Conservation (phyloP, 92 coral and sea anemone genomes). For the Heteractis magnifica region DNA sequence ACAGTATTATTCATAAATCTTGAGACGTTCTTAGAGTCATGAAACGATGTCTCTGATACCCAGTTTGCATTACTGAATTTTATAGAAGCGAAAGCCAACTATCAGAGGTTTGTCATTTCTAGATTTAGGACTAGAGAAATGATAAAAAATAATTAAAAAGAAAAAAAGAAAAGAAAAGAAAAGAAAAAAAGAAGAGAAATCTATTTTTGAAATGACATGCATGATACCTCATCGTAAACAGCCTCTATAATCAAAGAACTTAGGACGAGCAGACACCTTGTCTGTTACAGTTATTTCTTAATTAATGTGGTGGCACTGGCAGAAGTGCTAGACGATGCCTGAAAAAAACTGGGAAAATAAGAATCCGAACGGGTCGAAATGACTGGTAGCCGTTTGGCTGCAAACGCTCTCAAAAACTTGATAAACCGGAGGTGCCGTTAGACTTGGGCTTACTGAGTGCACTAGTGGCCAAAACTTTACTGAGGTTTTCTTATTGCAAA, state of each 20-base stretch:
- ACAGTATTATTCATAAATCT: neutral
- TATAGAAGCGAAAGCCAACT: neutral
- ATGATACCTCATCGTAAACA: no score
- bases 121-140: neutral
- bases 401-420: neutral
- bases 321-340: constrained; percentile 2
- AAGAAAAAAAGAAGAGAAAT: no score
- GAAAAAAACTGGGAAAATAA: neutral
- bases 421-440: neutral
- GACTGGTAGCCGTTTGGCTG: neutral
- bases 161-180: no score
- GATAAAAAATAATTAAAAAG: no score
- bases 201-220: no score
- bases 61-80: neutral
- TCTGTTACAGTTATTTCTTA: neutral
- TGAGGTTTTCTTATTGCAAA: neutral
- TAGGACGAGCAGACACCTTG: neutral
- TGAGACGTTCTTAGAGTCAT: neutral
- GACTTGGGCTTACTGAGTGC: neutral
- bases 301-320: neutral
- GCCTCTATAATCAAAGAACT: no score
- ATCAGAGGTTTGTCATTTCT: neutral
- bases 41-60: neutral
- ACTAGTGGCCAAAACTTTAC: neutral
- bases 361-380: neutral